Evolutionary conservation across 1,140 invertebrate species (phyloP).

Genomic region (Drosophila simulans): DNA sequence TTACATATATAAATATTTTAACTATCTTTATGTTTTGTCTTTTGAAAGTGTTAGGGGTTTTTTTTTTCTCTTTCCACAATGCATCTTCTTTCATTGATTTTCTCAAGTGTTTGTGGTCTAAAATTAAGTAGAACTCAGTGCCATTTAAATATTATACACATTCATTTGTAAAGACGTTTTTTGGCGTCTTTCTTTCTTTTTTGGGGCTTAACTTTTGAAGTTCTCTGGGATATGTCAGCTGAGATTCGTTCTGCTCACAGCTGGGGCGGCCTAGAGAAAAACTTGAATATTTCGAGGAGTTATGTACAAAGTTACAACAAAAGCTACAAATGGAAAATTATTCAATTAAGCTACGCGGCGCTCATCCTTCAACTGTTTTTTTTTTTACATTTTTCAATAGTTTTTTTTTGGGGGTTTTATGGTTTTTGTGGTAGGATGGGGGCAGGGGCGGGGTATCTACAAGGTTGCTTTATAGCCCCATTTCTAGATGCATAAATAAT

Average conservation of each 20-base stretch:
- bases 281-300: conserved; percentile 38
- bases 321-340: conserved; percentile 61
- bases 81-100: conserved; percentile 15
- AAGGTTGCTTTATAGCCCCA: conserved; percentile 40
- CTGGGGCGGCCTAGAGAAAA: conserved; percentile 55
- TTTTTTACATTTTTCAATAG: conserved; percentile 57
- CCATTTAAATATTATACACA: conserved; percentile 77
- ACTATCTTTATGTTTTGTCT: conserved; percentile 63
- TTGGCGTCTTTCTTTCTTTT: conserved; percentile 7
- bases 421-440: conserved; percentile 24
- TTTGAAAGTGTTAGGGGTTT: conserved; percentile 36
- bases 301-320: conserved; percentile 79
- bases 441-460: conserved; percentile 49
- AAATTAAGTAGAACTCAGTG: conserved; percentile 84
- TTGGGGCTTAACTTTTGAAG: conserved; percentile 44
- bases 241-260: conserved; percentile 9
- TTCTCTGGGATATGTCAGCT: conserved; percentile 55
- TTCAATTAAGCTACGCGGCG: conserved; percentile 70
- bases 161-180: conserved; percentile 43
- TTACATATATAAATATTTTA: conserved; percentile 75
- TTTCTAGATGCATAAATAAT: conserved; percentile 77
- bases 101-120: conserved; percentile 33
- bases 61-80: conserved; percentile 16
- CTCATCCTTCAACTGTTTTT: conserved; percentile 14
- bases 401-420: conserved; percentile 30